Percentiles rank a stretch among this genome's conserved stretches.
Conservation (phyloP, 35 echinoderm and acorn worm genomes). For the Ophiothrix spiculata region DNA sequence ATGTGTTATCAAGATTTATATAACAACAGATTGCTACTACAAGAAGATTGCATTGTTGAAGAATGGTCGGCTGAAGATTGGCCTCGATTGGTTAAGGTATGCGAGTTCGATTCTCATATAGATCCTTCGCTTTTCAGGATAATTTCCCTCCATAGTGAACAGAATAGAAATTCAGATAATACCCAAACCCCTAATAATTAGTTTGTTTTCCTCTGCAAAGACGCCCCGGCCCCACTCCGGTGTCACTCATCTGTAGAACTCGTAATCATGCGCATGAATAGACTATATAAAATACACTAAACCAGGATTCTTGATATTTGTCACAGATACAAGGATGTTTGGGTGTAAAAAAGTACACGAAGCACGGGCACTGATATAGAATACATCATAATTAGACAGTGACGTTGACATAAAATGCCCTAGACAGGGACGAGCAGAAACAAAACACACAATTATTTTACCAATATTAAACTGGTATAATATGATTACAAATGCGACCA, state of each 20-base stretch:
- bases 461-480: too few relatives aligned
- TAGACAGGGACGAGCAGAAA: too few relatives aligned
- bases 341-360: too few relatives aligned
- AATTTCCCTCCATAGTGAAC: not conserved
- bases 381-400: too few relatives aligned
- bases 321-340: too few relatives aligned
- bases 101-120: not conserved
- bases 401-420: too few relatives aligned
- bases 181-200: not conserved
- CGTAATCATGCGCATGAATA: not conserved
- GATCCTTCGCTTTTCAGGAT: not conserved
- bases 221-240: too few relatives aligned
- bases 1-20: slow-evolving; percentile 82
- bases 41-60: slow-evolving; percentile 62
- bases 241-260: not conserved
- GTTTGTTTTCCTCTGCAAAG: not conserved
- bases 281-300: too few relatives aligned
- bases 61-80: slow-evolving; percentile 64
- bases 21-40: slow-evolving; percentile 46
- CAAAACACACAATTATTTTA: too few relatives aligned
- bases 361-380: too few relatives aligned
- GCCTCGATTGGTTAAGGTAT: slow-evolving; percentile 55
- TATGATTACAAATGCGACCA: too few relatives aligned
- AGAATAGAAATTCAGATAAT: not conserved
- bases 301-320: too few relatives aligned